Conservation (phyloP, 2,888 invertebrate genomes). For the Nemurella pictetii region DNA sequence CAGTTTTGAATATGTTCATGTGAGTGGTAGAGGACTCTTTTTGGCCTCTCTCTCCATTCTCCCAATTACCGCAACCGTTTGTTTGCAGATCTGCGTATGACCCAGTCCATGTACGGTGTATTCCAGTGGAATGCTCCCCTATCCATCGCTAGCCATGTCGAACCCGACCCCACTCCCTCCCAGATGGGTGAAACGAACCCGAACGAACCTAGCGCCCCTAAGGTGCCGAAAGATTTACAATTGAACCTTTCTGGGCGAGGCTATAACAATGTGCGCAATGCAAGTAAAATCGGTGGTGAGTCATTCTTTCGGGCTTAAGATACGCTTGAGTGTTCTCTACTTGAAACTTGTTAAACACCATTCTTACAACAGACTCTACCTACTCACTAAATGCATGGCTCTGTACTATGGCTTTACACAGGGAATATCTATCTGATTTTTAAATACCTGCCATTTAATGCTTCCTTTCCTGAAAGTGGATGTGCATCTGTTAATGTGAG, state of each 20-base stretch:
- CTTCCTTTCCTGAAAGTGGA: background rate
- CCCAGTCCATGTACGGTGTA: slow-evolving; percentile 74
- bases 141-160: slow-evolving; percentile 53
- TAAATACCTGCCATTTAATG: background rate
- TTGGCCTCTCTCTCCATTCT: background rate
- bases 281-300: slow-evolving; percentile 31
- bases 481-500: background rate
- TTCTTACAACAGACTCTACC: background rate
- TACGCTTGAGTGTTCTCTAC: background rate
- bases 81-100: slow-evolving; percentile 65
- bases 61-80: background rate
- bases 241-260: slow-evolving; percentile 36
- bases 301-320: background rate
- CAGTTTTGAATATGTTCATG: background rate
- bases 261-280: slow-evolving; percentile 31
- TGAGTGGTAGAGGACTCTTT: background rate
- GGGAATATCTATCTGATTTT: background rate
- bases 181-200: slow-evolving; percentile 41
- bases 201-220: slow-evolving; percentile 29
- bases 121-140: slow-evolving; percentile 65
- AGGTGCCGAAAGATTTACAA: slow-evolving; percentile 35
- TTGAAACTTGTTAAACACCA: background rate
- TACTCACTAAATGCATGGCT: background rate
- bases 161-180: slow-evolving; percentile 53
- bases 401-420: background rate